These are phyloP conservation scores for Synaphobranchus kaupii DNA, from an alignment of 2,797 vertebrate species.

Conservation along the genomic window DNA sequence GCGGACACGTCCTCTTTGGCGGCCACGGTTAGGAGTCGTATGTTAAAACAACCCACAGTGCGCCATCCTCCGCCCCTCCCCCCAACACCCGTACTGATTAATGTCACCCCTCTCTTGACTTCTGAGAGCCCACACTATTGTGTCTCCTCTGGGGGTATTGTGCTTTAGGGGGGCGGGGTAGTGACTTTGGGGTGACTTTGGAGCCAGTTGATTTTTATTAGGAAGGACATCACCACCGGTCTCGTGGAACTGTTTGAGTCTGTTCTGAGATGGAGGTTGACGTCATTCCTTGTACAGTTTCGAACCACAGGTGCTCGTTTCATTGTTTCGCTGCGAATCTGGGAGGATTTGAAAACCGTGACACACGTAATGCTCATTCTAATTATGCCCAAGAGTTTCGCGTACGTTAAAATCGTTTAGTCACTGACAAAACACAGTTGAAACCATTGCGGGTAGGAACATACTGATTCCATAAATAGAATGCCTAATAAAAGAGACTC, in stretches of 20 bases:
- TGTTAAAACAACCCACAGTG: constrained; percentile 38
- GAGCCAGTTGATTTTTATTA: background rate
- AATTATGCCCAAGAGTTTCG: background rate
- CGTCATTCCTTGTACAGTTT: background rate
- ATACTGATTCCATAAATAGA: background rate
- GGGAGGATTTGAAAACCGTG: background rate
- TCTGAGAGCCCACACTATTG: background rate
- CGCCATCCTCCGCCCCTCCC: constrained; percentile 8
- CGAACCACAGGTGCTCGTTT: constrained; percentile 1
- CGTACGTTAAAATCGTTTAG: background rate
- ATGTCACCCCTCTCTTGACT: background rate
- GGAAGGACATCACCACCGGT: background rate
- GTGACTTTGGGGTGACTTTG: background rate
- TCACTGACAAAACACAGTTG: background rate
- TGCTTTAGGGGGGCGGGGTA: background rate
- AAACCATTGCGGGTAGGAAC: background rate
- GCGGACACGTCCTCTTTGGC: constrained; percentile 31
- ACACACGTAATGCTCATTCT: background rate
- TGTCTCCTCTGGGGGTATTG: background rate
- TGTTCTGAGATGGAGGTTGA: background rate
- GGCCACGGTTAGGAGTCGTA: constrained; percentile 2
- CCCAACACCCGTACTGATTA: background rate
- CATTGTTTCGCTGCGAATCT: background rate
- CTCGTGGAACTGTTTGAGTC: background rate
- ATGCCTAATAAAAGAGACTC: background rate